Evolutionary conservation across 2,113 vertebrate genomes (phyloP).

Genomic region (Hiodon tergisus): DNA sequence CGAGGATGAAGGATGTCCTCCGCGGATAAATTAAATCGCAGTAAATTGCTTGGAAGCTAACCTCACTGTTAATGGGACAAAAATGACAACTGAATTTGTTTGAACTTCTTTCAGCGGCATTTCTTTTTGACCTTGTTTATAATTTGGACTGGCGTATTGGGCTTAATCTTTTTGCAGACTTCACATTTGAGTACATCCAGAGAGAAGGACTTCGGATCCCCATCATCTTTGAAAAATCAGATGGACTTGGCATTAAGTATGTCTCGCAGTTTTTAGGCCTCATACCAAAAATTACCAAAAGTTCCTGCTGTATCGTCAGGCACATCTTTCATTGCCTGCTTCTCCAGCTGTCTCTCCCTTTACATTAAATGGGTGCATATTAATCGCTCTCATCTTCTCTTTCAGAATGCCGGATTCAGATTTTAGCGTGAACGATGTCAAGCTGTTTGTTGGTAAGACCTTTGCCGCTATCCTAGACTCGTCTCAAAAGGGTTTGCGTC

Average conservation of each 20-base stretch:
- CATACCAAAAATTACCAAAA: not conserved
- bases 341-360: not conserved
- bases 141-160: not conserved
- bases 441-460: conserved; percentile 89
- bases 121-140: not conserved
- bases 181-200: conserved; percentile 95
- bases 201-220: conserved; percentile 87
- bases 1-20: too few species aligned
- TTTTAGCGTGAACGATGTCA: conserved; percentile 95
- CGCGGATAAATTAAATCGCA: too few species aligned
- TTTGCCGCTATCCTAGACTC: not conserved
- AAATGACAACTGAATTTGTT: too few species aligned
- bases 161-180: conserved; percentile 65
- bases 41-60: too few species aligned
- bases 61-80: too few species aligned
- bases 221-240: conserved; percentile 83
- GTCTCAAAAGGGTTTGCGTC: not conserved
- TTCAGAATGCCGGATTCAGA: conserved; percentile 90
- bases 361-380: not conserved
- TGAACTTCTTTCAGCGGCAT: too few species aligned
- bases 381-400: conserved; percentile 23
- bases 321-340: too few species aligned
- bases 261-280: conserved; percentile 34
- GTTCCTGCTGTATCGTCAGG: too few species aligned
- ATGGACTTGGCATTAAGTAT: conserved; percentile 91